Evolutionary conservation across 2,113 vertebrate genomes (phyloP).

Genomic region (Mugil cephalus): DNA sequence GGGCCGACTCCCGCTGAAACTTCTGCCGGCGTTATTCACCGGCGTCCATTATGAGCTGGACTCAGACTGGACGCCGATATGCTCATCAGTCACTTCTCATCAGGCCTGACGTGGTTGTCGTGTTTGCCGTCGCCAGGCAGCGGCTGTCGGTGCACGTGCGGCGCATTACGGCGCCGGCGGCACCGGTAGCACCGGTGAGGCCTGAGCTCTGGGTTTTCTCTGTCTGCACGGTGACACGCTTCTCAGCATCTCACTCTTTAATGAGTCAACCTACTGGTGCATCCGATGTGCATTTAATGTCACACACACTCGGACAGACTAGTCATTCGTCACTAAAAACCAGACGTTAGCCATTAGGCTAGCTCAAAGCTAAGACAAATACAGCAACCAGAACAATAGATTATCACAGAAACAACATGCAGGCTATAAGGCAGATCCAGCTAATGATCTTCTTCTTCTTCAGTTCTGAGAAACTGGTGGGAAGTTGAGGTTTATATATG

Average conservation of each 20-base stretch:
- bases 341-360: too few relatives aligned
- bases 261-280: conserved; percentile 56
- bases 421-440: too few relatives aligned
- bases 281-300: conserved; percentile 34
- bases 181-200: too few relatives aligned
- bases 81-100: conserved; percentile 68
- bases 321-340: too few relatives aligned
- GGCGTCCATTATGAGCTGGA: conserved; percentile 38
- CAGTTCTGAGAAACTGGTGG: too few relatives aligned
- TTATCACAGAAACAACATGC: too few relatives aligned
- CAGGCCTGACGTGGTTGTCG: conserved; percentile 45
- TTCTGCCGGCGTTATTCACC: conserved; percentile 64
- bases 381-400: too few relatives aligned
- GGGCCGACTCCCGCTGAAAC: conserved; percentile 25
- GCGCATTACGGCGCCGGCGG: background rate
- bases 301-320: too few relatives aligned
- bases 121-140: conserved; percentile 13
- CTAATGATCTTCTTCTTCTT: too few relatives aligned
- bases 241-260: conserved; percentile 42
- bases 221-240: conserved; percentile 20
- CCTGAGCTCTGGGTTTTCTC: background rate
- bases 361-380: too few relatives aligned
- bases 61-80: conserved; percentile 57
- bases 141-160: background rate
- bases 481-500: too few relatives aligned